These are phyloP conservation scores for Torymus tubicola DNA, from an alignment of 2,888 invertebrate species.

Conservation along the genomic window DNA sequence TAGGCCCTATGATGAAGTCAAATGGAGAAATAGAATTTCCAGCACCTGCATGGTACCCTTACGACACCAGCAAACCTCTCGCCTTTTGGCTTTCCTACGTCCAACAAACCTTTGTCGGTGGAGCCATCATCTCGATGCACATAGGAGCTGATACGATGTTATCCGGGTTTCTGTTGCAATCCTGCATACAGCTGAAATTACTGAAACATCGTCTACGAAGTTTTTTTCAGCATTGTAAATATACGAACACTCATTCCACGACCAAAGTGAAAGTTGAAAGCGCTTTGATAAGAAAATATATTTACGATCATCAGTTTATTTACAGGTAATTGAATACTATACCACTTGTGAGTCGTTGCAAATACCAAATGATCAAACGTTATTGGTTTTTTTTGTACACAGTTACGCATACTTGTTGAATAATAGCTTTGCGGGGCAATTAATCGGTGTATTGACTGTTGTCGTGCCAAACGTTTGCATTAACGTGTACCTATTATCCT, in stretches of 20 bases:
- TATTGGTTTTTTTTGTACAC: too few relatives aligned
- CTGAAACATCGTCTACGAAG: slow-evolving; percentile 34
- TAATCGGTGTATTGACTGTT: neutral
- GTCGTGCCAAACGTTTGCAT: slow-evolving; percentile 49
- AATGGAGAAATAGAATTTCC: slow-evolving; percentile 26
- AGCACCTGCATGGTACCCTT: slow-evolving; percentile 43
- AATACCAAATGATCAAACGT: too few relatives aligned
- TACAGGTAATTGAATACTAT: slow-evolving; percentile 2
- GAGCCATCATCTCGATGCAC: slow-evolving; percentile 11
- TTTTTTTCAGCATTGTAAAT: slow-evolving; percentile 10
- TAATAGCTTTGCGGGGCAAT: neutral
- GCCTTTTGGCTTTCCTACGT: slow-evolving; percentile 48
- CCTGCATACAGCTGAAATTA: slow-evolving; percentile 16
- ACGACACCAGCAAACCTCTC: slow-evolving; percentile 1
- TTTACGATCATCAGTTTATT: neutral
- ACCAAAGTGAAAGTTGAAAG: neutral
- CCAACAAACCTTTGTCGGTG: slow-evolving; percentile 33
- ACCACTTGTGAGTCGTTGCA: neutral
- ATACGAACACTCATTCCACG: neutral
- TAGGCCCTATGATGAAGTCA: slow-evolving; percentile 40
- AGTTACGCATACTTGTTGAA: neutral
- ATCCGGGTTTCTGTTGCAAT: slow-evolving; percentile 33
- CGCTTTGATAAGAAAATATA: neutral
- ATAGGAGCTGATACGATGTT: slow-evolving; percentile 36
- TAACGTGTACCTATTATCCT: slow-evolving; percentile 40